Base-by-base conservation (phyloP, 2,888 invertebrate genomes). In the Itoplectis maculator region DNA sequence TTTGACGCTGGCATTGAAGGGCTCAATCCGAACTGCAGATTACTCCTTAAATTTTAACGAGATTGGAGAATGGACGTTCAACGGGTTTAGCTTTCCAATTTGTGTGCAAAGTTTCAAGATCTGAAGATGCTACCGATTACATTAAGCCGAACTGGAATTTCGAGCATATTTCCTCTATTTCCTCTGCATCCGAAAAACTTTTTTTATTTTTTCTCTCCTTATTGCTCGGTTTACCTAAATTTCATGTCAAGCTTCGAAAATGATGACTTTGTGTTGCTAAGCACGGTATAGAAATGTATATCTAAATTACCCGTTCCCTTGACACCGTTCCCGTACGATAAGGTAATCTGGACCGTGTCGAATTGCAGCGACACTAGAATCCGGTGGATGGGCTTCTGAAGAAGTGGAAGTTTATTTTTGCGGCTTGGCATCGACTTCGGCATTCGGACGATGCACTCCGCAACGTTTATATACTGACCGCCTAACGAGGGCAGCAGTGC, bases 381-480 rank as follows among this genome's bases (percentile, higher is more conserved):
- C 51, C 8, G 35, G 7, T 23, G 73, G 29, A 3, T 49, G 20
- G 51, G 40, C 8, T 40, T 54, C 40, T 54, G 29, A 40, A 51
- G 59, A 35, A 54, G 35, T 54, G 13, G 54, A 69, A 42, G 51
- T 23, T 65, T 74, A 74, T 65, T 74, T 65, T 74, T 51, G 61
- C 29, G n/a, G 40, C 40, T 54, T 69, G 69, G 69, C 54, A 54
- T 18, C 54, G 51, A 13, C 37, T 69, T 35, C 23, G 40, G 54
- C 23, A 42, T 51, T 54, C 69, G 69, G 69, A 69, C 69, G 69
- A 69, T 69, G 69, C 69, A 69, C 69, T 69, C n/a, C 40, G 7
- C 20, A 23, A 40, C 69, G 61, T 11, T 61, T 37, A 18, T 61
- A 37, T 18, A 61, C 61, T 18, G 61, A 61, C 18, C 61, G 37